phyloP scores from a whole-genome alignment of 1,140 invertebrate species.

The Drosophila yakuba region DNA sequence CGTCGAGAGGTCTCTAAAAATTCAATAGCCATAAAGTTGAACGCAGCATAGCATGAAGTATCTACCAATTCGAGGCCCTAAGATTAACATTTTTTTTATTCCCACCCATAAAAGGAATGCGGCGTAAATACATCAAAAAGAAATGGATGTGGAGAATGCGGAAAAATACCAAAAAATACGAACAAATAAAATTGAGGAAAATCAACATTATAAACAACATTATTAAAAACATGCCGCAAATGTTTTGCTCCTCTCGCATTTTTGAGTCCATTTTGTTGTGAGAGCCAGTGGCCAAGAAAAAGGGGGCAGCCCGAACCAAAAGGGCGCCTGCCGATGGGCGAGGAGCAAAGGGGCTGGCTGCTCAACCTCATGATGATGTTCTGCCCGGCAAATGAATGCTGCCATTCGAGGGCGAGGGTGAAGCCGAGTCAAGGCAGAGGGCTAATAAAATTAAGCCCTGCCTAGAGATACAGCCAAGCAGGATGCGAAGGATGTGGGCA shows the following conservation, averaged over 20 bases:
- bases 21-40: conserved; percentile 26
- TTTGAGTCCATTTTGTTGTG: conserved; percentile 81
- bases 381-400: conserved; percentile 54
- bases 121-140: conserved; percentile 69
- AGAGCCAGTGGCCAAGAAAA: conserved; percentile 28
- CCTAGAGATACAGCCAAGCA: conserved; percentile 7
- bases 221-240: conserved; percentile 84
- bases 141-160: conserved; percentile 21
- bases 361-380: conserved; percentile 72
- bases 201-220: conserved; percentile 84
- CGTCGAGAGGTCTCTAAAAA: conserved; percentile 20
- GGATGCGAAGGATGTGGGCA: conserved; percentile 16
- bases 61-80: conserved; percentile 20
- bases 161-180: conserved; percentile 11
- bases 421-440: conserved; percentile 9
- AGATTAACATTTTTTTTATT: conserved; percentile 59
- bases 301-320: conserved; percentile 5
- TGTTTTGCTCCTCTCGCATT: conserved; percentile 77
- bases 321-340: conserved; percentile 1
- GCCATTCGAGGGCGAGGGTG: conserved; percentile 25
- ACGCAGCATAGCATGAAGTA: conserved; percentile 1
- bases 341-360: conserved; percentile 3
- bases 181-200: conserved; percentile 45
- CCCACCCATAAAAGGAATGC: conserved; percentile 69
- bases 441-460: conserved; percentile 71